Evolutionary conservation across 2,888 invertebrate species (phyloP), one percentile per base, ranked within the genome.

Genomic region (Sturmia bella): DNA sequence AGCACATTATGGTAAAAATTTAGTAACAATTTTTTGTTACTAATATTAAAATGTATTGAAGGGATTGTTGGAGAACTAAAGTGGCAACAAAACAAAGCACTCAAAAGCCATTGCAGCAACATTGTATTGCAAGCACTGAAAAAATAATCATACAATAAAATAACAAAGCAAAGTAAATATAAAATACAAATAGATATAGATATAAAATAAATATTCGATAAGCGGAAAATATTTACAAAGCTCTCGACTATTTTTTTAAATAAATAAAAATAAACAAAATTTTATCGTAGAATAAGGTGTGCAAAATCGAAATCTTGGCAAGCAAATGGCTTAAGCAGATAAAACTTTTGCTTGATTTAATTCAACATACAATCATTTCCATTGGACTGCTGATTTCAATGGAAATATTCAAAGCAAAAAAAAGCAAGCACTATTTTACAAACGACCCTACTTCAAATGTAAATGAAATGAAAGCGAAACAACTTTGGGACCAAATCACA

Each of bases 31-130:
- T 41, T 43, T 57, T 41, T 41, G 61, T 63, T 63, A 63, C n/a
- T n/a, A n/a, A 27, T 27, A 12, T 21, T 2, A 39, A 45, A 9
- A 41, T 1, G n/a, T 2, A 13, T 61, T 37, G 27, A 11, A 27
- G 37, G 43, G 32, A 41, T 56, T 73, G 52, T 52, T 37, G 48
- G 50, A 52, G 63, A 73, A 69, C 64, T 63, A 64, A 79, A 69
- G 17, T 73, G 61, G 59, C 52, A 61, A 73, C 50, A 57, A 32
- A 21, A 68, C 54, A 79, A 73, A 73, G 54, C 54, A 63, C 45
- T 73, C 63, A 50, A 73, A 61, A 73, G 56, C 68, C 73, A 56
- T 61, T 61, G 61, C 66, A 68, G 41, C 73, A 68, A 56, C 17
- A 19, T 43, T 57, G 19, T 57, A 45, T 48, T 69, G 57, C 52